Evolutionary conservation across 2,113 vertebrate genomes (phyloP), one percentile per base, ranked within the genome.

Genomic region (Ardeotis arabs): DNA sequence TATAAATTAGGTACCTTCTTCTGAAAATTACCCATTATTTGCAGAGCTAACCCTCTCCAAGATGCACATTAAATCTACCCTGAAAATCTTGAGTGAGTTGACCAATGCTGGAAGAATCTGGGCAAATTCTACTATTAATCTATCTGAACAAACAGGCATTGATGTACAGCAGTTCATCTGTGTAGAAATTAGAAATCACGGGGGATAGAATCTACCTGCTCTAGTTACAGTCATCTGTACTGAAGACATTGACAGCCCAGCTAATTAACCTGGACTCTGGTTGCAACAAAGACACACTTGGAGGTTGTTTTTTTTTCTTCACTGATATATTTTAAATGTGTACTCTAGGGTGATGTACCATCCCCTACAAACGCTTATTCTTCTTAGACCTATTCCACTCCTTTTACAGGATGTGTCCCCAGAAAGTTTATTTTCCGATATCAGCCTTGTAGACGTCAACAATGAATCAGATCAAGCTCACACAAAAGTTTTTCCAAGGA

Each of bases 261-360:
- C 1, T 81, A 37, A 55, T 82, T 52, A 60, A 14, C 25, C 29
- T 2, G 5, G 9, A n/a, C 14, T 55, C 11, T 35, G 6, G 0
- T 0, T 72, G 45, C 22, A 59, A 69, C 29, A 60, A 50, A 81
- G 4, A 72, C 16, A 37, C 10, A 6, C 27, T 8, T 82, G 35
- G 44, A 73, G 29, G 6, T 12, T 27, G 29, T 13, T 49, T 39
- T 19, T 3, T 59, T 18, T 10, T 4, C 24, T 4, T 4, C 8
- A 37, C 20, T 31, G 25, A 37, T 9, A 2, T n/a, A 13, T 27
- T 72, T 64, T 17, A 72, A 79, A 91, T 27, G 2, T 35, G 7
- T n/a, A 3, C 3, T 56, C 24, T 52, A 4, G 20, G 5, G 6
- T 1, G 2, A 68, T 9, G 20, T 0, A 45, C 69, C 33, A 52